Evolutionary conservation across 1,140 invertebrate genomes (phyloP).

Genomic region (Hycleus phaleratus): DNA sequence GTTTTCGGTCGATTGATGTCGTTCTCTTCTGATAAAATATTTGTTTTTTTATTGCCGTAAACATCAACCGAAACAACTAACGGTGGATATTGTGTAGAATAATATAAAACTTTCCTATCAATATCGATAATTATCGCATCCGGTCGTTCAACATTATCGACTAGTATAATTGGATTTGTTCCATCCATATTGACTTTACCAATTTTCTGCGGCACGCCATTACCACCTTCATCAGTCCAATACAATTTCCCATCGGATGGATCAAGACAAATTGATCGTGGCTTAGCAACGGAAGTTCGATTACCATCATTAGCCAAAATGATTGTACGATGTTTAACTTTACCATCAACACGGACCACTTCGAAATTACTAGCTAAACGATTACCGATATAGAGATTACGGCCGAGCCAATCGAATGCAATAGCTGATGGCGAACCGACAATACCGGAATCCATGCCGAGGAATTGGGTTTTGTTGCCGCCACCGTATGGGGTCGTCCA

Average conservation of each 20-base stretch:
- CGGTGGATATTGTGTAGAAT: constrained; percentile 69
- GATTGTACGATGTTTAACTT: constrained; percentile 74
- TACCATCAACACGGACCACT: constrained; percentile 79
- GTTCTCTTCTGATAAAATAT: constrained; percentile 59
- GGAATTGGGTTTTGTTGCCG: constrained; percentile 79
- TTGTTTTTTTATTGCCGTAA: constrained; percentile 62
- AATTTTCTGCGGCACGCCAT: constrained; percentile 84
- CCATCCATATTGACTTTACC: constrained; percentile 94
- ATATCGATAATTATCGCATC: constrained; percentile 83
- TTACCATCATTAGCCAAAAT: constrained; percentile 88
- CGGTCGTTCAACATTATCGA: constrained; percentile 58
- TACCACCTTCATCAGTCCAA: constrained; percentile 93
- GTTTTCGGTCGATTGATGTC: constrained; percentile 72
- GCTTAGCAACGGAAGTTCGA: constrained; percentile 75
- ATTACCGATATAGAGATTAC: constrained; percentile 93
- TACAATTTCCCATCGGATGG: constrained; percentile 84
- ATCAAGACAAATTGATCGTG: constrained; percentile 82
- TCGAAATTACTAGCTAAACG: constrained; percentile 87
- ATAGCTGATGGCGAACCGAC: constrained; percentile 86
- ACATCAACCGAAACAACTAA: constrained; percentile 66
- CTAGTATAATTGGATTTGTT: constrained; percentile 60
- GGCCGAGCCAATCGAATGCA: constrained; percentile 92
- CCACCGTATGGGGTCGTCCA: constrained; percentile 77
- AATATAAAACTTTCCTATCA: constrained; percentile 77
- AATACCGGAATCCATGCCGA: constrained; percentile 69